Evolutionary conservation across 2,888 invertebrate genomes (phyloP).

Genomic region (Drosophila lutescens): DNA sequence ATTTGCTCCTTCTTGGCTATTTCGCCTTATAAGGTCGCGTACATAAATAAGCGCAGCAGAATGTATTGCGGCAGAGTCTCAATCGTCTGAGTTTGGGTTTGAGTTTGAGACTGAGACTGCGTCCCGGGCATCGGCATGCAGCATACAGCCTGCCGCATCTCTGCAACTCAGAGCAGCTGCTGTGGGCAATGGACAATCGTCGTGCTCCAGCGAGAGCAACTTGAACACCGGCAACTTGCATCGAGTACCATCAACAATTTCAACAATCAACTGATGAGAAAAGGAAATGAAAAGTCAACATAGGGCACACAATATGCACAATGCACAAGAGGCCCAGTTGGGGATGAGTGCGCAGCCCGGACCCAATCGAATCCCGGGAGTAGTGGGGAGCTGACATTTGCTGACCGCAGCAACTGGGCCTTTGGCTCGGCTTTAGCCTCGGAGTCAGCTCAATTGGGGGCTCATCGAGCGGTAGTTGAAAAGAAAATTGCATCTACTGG

Average conservation of each 20-base stretch:
- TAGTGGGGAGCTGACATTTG: neutral
- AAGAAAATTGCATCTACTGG: conserved; percentile 57
- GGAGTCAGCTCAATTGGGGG: conserved; percentile 44
- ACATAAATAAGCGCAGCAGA: conserved; percentile 75
- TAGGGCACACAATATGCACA: conserved; percentile 62
- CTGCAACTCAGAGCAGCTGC: conserved; percentile 48
- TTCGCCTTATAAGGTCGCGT: conserved; percentile 76
- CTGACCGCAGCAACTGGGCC: conserved; percentile 63
- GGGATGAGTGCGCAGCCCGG: conserved; percentile 21
- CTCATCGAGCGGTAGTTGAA: conserved; percentile 50
- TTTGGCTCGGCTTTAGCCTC: conserved; percentile 37
- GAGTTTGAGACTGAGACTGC: neutral
- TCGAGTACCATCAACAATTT: conserved; percentile 66
- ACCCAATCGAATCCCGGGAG: conserved; percentile 24
- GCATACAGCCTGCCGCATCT: conserved; percentile 43
- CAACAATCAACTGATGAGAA: conserved; percentile 78
- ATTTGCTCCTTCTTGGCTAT: conserved; percentile 67
- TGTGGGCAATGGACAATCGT: conserved; percentile 23
- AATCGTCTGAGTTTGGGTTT: conserved; percentile 9
- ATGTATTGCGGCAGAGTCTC: too few relatives aligned
- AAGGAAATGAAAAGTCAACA: conserved; percentile 80
- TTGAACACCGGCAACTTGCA: conserved; percentile 39
- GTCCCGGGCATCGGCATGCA: conserved; percentile 30
- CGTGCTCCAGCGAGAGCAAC: conserved; percentile 13
- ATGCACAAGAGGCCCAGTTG: conserved; percentile 10